Evolutionary conservation across 2,888 invertebrate species (phyloP).

Genomic region (Cephus spinipes): DNA sequence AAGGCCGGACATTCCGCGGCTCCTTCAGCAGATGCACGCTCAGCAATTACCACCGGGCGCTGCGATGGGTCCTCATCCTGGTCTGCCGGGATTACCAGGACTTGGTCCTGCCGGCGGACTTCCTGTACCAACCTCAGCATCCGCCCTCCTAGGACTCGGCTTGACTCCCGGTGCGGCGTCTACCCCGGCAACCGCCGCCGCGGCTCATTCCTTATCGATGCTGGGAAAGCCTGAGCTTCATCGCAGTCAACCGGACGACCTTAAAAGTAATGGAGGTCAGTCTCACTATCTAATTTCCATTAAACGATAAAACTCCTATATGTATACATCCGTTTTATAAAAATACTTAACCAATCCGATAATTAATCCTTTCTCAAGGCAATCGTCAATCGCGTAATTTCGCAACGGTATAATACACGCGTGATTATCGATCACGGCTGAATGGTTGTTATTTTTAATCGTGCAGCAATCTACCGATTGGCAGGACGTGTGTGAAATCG

Average conservation of each 20-base stretch:
- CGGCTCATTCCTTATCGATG: constrained; percentile 82
- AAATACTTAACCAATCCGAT: not conserved
- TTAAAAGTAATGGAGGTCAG: constrained; percentile 82
- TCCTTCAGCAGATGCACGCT: constrained; percentile 93
- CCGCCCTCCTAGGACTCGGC: constrained; percentile 68
- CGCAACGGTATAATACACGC: not conserved
- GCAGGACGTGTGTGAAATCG: not conserved
- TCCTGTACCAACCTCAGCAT: constrained; percentile 63
- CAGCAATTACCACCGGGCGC: constrained; percentile 84
- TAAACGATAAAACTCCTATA: not conserved
- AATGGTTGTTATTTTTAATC: not conserved
- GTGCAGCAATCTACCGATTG: not conserved
- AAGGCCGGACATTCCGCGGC: constrained; percentile 83
- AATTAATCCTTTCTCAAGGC: not conserved
- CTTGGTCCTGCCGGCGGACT: constrained; percentile 65
- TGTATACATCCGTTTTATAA: not conserved
- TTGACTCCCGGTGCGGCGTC: constrained; percentile 63
- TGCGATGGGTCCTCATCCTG: constrained; percentile 77
- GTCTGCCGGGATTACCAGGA: constrained; percentile 71
- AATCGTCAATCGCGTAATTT: not conserved
- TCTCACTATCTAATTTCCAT: constrained; percentile 25
- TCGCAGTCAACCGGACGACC: constrained; percentile 76
- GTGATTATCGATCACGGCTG: not conserved
- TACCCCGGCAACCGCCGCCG: constrained; percentile 75
- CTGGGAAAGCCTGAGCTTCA: constrained; percentile 83